Conservation (phyloP, 2,888 invertebrate species). For the Fissipunctia ypsillon region DNA sequence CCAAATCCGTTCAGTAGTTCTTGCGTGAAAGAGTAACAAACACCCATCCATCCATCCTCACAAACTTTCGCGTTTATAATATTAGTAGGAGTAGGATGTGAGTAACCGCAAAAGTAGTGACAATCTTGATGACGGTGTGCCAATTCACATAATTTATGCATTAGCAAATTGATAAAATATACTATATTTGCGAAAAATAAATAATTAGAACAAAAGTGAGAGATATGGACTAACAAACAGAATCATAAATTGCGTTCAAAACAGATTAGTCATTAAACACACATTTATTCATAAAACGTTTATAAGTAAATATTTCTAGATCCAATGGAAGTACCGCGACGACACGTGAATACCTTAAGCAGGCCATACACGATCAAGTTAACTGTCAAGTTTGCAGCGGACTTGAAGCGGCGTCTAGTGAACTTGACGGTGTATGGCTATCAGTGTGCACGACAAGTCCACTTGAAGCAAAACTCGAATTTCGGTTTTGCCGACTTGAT, state of each 20-base stretch:
- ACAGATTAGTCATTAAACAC: neutral
- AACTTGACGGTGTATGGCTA: too few species aligned
- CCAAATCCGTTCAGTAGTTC: too few species aligned
- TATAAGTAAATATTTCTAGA: constrained; percentile 11
- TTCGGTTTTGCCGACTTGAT: too few species aligned
- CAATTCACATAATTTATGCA: neutral
- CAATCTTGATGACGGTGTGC: neutral
- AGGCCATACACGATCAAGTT: too few species aligned
- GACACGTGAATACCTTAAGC: constrained; percentile 45
- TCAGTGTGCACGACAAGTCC: too few species aligned
- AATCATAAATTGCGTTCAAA: constrained; percentile 24
- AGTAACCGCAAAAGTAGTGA: neutral
- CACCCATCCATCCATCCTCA: too few species aligned
- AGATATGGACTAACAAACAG: constrained; percentile 35
- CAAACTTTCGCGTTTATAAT: too few species aligned
- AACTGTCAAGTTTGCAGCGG: too few species aligned
- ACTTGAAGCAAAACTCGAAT: too few species aligned
- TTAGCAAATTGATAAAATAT: neutral
- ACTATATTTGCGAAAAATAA: neutral
- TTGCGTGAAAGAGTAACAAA: too few species aligned
- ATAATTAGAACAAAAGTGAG: constrained; percentile 7
- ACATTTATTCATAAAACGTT: constrained; percentile 21
- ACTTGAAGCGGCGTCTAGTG: too few species aligned
- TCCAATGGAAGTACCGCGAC: constrained; percentile 16
- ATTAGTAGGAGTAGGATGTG: too few species aligned